Evolutionary conservation across 2,888 invertebrate genomes (phyloP).

Genomic region (Tetranychus piercei): DNA sequence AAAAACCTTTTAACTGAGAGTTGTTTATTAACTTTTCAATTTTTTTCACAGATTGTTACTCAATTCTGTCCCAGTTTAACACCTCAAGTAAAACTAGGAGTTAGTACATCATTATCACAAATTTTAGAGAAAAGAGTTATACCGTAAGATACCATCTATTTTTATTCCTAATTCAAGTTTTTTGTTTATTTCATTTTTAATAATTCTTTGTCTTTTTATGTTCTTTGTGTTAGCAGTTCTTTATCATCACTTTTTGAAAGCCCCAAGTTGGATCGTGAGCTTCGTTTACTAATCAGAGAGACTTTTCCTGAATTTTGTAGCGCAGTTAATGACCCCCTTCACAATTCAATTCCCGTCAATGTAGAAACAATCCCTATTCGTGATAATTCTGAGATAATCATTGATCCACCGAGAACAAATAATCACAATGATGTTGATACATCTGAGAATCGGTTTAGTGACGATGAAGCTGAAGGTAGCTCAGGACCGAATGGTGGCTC

Average conservation of each 20-base stretch:
- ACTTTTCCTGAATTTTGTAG: conserved; percentile 77
- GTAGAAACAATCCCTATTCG: not conserved
- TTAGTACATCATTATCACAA: conserved; percentile 60
- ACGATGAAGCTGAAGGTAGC: conserved; percentile 7
- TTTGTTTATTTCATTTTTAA: conserved; percentile 16
- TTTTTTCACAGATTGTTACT: conserved; percentile 50
- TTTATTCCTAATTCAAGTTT: not conserved
- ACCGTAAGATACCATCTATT: conserved; percentile 35
- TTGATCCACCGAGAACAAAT: not conserved
- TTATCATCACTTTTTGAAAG: conserved; percentile 69
- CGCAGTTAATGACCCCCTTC: conserved; percentile 37
- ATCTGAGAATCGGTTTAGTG: conserved; percentile 8
- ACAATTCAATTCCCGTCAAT: not conserved
- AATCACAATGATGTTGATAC: not conserved
- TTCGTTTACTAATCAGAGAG: conserved; percentile 62
- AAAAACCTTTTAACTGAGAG: too few species aligned
- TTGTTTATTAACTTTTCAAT: too few species aligned
- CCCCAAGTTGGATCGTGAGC: conserved; percentile 62
- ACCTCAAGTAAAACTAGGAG: conserved; percentile 59
- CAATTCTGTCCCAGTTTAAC: conserved; percentile 62
- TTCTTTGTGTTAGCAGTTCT: conserved; percentile 37
- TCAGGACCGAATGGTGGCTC: not conserved
- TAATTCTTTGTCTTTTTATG: conserved; percentile 8
- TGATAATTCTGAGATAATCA: not conserved
- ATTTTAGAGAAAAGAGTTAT: conserved; percentile 80